Conservation (phyloP, 2,113 vertebrate genomes). For the Anser cygnoides region DNA sequence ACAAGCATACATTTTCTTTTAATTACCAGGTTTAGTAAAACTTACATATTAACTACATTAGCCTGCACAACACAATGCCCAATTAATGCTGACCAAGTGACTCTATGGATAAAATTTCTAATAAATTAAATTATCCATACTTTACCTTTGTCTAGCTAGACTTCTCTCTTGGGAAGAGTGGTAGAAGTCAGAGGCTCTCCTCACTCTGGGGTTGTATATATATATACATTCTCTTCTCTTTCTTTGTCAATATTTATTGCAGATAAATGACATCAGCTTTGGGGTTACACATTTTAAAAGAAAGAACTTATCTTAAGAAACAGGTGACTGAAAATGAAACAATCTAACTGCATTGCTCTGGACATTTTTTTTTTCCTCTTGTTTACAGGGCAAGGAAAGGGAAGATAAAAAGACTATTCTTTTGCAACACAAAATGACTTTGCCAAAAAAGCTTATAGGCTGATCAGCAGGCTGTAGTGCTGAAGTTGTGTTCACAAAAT, state of each 20-base stretch:
- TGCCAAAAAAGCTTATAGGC: neutral
- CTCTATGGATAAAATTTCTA: neutral
- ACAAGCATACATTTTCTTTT: neutral
- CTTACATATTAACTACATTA: neutral
- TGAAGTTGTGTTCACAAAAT: neutral
- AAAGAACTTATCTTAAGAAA: neutral
- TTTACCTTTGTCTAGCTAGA: slow-evolving; percentile 25
- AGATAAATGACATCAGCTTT: slow-evolving; percentile 16
- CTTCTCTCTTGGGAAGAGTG: neutral
- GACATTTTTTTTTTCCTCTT: neutral
- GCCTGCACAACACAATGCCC: neutral
- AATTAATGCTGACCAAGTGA: neutral
- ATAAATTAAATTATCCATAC: neutral
- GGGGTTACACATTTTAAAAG: neutral
- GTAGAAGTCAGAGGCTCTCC: neutral
- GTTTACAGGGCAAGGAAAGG: neutral
- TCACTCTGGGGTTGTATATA: neutral
- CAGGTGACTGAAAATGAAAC: neutral
- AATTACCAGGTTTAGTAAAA: neutral
- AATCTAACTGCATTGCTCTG: neutral
- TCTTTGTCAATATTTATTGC: slow-evolving; percentile 25
- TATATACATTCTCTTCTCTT: neutral
- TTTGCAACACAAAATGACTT: neutral
- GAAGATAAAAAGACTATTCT: neutral
- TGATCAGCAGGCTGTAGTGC: neutral